These are phyloP conservation scores for Zaprionus gabonicus DNA, from an alignment of 1,140 invertebrate genomes.

Conservation along the genomic window DNA sequence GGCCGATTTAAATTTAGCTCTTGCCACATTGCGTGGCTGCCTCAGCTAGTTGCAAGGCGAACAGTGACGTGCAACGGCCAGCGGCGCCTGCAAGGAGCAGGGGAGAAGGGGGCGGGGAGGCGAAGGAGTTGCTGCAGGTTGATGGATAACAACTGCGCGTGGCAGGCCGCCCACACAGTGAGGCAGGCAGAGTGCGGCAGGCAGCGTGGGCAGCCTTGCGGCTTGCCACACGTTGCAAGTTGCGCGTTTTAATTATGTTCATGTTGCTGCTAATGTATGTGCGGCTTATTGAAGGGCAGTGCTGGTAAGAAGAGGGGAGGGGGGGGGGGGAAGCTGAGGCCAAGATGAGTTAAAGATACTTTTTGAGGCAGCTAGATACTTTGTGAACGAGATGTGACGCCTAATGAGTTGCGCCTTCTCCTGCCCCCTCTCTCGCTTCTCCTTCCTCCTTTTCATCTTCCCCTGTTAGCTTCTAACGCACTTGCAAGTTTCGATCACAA, in stretches of 20 bases:
- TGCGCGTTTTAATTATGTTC: conserved; percentile 48
- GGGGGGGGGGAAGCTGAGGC: background rate
- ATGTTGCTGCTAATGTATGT: conserved; percentile 42
- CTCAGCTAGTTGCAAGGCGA: background rate
- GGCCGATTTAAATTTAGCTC: conserved; percentile 4
- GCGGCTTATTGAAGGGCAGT: background rate
- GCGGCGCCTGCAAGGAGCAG: background rate
- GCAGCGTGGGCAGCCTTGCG: background rate
- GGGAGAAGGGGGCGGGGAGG: no score
- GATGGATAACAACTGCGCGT: conserved; percentile 5
- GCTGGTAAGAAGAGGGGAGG: background rate
- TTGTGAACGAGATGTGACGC: no score
- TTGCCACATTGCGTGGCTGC: background rate
- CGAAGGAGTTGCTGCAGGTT: background rate
- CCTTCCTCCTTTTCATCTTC: background rate
- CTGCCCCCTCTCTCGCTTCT: background rate
- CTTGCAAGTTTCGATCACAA: conserved; percentile 19
- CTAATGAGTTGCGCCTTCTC: no score
- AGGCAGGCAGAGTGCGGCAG: background rate
- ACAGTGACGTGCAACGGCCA: no score
- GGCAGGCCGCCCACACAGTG: background rate
- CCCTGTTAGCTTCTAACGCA: background rate
- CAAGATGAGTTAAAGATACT: background rate
- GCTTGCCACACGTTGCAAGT: conserved; percentile 8
- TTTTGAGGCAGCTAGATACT: no score